Base-by-base conservation (phyloP, 1,140 invertebrate species). In the Hetaerina americana region DNA sequence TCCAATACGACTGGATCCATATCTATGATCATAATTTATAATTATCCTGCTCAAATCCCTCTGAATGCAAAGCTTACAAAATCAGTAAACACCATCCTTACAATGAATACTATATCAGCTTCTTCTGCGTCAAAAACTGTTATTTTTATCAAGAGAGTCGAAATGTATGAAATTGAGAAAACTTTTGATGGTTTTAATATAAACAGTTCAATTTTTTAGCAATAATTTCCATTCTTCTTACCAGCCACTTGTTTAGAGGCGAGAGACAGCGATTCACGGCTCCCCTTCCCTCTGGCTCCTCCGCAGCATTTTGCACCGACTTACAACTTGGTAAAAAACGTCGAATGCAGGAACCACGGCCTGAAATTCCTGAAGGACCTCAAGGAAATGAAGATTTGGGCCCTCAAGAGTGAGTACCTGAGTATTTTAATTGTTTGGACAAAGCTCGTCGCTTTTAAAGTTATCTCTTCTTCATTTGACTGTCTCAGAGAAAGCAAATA, bases 111-210 rank as follows among this genome's bases (percentile, higher is more conserved):
- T n/a, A n/a, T n/a, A n/a, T n/a, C n/a, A n/a, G n/a, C n/a, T n/a
- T n/a, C n/a, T n/a, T n/a, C n/a, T n/a, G n/a, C n/a, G n/a, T n/a
- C n/a, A n/a, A n/a, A n/a, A n/a, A n/a, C n/a, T 75, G 85, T 84
- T 72, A 88, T 89, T 27, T 91, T 87, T 75, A 76, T 85, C 1
- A 91, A 92, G 73, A 85, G 89, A 73, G 88, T 88, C 0, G 79
- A 81, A 66, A 89, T 88, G 85, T 82, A 86, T 15, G 88, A 88
- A 83, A 89, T 90, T 79, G 78, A 12, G 12, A 57, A 57, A 22
- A 57, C 12, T 57, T 57, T 57, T 57, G 12, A 22, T 67, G 22
- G 5, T 67, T 67, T 24, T 67, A 10, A 67, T 67, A 6, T 67
- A 5, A 6, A 8, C 26, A 24, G 22, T 67, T 24, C 10, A 67